Evolutionary conservation across 2,888 invertebrate genomes (phyloP).

Genomic region (Cryptosula pallasiana): DNA sequence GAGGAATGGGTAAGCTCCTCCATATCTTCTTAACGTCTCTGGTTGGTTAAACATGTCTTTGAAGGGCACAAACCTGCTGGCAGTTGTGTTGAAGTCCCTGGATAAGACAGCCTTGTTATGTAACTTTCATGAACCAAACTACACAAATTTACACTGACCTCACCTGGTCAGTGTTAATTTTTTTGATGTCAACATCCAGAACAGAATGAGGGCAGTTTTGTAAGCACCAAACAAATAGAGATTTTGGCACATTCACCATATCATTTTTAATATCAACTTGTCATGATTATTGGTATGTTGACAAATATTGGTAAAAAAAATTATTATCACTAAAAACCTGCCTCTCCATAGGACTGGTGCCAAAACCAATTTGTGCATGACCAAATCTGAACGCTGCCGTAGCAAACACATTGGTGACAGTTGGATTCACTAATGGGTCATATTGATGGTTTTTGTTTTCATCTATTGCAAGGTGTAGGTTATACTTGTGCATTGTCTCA

Average conservation of each 20-base stretch:
- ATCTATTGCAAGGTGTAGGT: slow-evolving; percentile 61
- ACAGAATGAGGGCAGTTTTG: too few species aligned
- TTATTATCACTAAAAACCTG: too few species aligned
- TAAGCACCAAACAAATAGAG: too few species aligned
- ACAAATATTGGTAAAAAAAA: too few species aligned
- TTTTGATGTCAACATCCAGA: too few species aligned
- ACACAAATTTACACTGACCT: too few species aligned
- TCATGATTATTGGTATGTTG: too few species aligned
- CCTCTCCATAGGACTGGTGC: background rate
- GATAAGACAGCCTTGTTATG: too few species aligned
- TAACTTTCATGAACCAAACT: too few species aligned
- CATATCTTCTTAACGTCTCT: slow-evolving; percentile 48
- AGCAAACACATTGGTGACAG: slow-evolving; percentile 36
- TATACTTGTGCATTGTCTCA: slow-evolving; percentile 61
- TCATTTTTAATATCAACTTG: background rate
- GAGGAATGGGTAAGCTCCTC: background rate
- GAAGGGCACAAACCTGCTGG: slow-evolving; percentile 61
- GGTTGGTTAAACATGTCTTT: slow-evolving; percentile 85
- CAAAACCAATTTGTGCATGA: slow-evolving; percentile 28
- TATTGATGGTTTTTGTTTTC: slow-evolving; percentile 55
- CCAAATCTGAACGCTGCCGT: slow-evolving; percentile 38
- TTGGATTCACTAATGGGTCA: slow-evolving; percentile 58
- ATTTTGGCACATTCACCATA: background rate
- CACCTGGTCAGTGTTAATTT: too few species aligned
- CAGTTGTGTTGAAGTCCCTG: background rate